phyloP scores from a whole-genome alignment of 2,888 invertebrate genomes.

The Zelleria hepariella region DNA sequence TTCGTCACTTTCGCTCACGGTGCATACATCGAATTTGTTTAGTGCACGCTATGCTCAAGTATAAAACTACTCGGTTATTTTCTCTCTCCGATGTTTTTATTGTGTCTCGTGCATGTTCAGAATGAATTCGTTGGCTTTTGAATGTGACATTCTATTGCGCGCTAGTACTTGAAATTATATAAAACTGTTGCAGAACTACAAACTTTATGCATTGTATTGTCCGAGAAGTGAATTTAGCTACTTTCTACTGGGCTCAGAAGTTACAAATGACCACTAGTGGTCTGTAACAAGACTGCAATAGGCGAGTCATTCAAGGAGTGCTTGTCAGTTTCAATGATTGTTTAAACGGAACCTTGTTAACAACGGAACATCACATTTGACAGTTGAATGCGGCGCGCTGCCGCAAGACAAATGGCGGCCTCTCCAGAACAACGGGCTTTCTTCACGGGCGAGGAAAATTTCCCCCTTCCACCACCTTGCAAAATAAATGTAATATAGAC shows the following conservation, averaged over 20 bases:
- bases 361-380: constrained; percentile 38
- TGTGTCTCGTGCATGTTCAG: no score
- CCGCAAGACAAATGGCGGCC: constrained; percentile 26
- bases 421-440: constrained; percentile 5
- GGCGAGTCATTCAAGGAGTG: constrained; percentile 7
- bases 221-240: no score
- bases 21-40: background rate
- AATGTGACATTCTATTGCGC: no score
- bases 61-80: no score
- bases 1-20: background rate
- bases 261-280: background rate
- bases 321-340: constrained; percentile 10
- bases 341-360: constrained; percentile 23
- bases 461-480: constrained; percentile 15
- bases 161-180: no score
- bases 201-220: no score
- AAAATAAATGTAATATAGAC: constrained; percentile 18
- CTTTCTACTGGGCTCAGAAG: no score
- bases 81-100: no score
- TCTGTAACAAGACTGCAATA: background rate
- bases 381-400: constrained; percentile 34
- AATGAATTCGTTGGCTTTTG: no score
- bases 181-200: no score
- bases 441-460: constrained; percentile 12
- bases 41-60: background rate